A percentile compares a stretch with the other conserved stretches of the same genome.
phyloP scores from a whole-genome alignment of 1,140 invertebrate genomes.

The Sminthurinus signatus region DNA sequence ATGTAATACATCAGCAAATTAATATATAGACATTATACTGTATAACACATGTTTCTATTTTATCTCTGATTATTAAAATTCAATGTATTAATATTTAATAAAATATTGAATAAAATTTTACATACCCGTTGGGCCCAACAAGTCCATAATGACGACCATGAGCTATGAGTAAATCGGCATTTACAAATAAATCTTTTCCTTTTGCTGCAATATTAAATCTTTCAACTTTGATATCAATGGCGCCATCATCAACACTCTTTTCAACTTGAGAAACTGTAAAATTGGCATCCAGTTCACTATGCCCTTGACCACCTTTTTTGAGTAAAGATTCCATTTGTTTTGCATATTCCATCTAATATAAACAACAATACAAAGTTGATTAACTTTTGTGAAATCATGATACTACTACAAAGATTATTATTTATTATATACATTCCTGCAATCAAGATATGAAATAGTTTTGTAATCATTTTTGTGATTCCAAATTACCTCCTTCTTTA shows the following conservation, averaged over 20 bases:
- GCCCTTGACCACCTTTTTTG: conserved; percentile 78
- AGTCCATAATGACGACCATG: conserved; percentile 91
- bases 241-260: conserved; percentile 82
- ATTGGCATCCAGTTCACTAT: conserved; percentile 82
- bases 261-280: conserved; percentile 95
- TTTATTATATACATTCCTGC: conserved; percentile 7
- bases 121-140: conserved; percentile 94
- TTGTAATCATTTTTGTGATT: conserved; percentile 5
- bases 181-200: conserved; percentile 96
- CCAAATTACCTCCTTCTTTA: conserved; percentile 63
- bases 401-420: neutral
- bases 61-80: too few species aligned
- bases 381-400: conserved; percentile 5
- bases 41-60: too few species aligned
- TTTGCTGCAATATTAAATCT: conserved; percentile 97
- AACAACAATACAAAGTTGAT: neutral
- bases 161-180: conserved; percentile 90
- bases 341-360: conserved; percentile 68
- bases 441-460: neutral
- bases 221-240: conserved; percentile 97
- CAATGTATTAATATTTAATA: too few species aligned
- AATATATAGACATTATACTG: too few species aligned
- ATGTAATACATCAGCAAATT: too few species aligned
- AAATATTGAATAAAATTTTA: conserved; percentile 21
- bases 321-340: conserved; percentile 81